These are phyloP conservation scores for Taxidea taxus DNA, from an alignment of 2,113 vertebrate species.

Conservation along the genomic window DNA sequence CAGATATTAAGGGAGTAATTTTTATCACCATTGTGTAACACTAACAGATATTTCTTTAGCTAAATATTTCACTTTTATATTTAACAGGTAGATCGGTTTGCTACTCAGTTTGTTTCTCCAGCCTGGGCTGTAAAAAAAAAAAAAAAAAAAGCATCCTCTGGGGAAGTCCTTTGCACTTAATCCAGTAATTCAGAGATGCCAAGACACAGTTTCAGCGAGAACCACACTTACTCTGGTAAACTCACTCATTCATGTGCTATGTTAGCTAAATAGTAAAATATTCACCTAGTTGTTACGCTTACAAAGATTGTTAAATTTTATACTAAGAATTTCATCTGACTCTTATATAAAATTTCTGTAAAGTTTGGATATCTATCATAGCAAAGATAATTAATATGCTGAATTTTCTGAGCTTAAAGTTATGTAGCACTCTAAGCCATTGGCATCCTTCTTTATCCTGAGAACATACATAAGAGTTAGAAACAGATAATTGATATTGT, in stretches of 20 bases:
- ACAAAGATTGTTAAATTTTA: background rate
- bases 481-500: background rate
- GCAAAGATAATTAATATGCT: background rate
- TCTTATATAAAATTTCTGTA: background rate
- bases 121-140: background rate
- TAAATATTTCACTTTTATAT: background rate
- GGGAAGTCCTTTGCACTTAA: background rate
- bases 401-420: background rate
- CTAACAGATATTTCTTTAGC: background rate
- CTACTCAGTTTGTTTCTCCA: background rate
- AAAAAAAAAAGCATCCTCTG: background rate
- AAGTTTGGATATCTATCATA: background rate
- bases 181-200: conserved; percentile 45
- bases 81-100: conserved; percentile 20
- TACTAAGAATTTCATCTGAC: background rate
- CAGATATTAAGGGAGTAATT: background rate
- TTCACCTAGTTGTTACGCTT: background rate
- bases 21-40: background rate
- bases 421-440: background rate
- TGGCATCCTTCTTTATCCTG: background rate
- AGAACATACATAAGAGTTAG: background rate
- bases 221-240: conserved; percentile 51
- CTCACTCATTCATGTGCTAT: background rate
- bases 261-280: background rate
- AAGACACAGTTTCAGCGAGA: background rate